phyloP scores from a whole-genome alignment of 2,888 invertebrate genomes.

The Phrixothrix hirtus region DNA sequence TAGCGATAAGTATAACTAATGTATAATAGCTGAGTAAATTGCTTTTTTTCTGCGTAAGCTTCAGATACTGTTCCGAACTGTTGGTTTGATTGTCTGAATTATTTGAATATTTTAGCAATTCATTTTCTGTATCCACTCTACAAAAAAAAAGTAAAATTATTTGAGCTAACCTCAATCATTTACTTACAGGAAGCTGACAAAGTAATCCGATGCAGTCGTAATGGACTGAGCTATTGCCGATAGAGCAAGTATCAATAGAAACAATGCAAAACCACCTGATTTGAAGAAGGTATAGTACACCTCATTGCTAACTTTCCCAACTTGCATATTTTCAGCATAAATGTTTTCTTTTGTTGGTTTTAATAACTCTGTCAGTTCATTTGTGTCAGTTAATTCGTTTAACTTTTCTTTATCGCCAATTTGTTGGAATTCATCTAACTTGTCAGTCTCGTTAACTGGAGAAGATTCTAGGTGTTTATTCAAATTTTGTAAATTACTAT shows the following conservation, averaged over 20 bases:
- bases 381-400: neutral
- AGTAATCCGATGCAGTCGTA: conserved; percentile 36
- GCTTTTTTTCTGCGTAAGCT: neutral
- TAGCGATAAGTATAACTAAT: conserved; percentile 35
- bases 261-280: conserved; percentile 35
- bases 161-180: conserved; percentile 4
- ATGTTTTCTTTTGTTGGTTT: neutral
- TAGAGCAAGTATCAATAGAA: conserved; percentile 26
- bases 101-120: no score
- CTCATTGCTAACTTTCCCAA: conserved; percentile 35
- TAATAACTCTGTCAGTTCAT: neutral
- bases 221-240: conserved; percentile 34
- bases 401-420: neutral
- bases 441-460: neutral
- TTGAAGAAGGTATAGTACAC: conserved; percentile 39
- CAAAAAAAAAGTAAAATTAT: neutral
- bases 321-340: conserved; percentile 34
- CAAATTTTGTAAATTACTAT: neutral
- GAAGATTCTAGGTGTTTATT: neutral
- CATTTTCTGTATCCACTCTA: conserved; percentile 34
- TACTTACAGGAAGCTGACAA: conserved; percentile 16
- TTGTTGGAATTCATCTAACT: neutral
- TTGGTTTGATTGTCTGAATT: conserved; percentile 12
- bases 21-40: conserved; percentile 39
- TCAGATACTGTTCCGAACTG: conserved; percentile 12